These are phyloP conservation scores for Hormaphis cornu DNA, from an alignment of 1,140 invertebrate genomes.

Conservation along the genomic window DNA sequence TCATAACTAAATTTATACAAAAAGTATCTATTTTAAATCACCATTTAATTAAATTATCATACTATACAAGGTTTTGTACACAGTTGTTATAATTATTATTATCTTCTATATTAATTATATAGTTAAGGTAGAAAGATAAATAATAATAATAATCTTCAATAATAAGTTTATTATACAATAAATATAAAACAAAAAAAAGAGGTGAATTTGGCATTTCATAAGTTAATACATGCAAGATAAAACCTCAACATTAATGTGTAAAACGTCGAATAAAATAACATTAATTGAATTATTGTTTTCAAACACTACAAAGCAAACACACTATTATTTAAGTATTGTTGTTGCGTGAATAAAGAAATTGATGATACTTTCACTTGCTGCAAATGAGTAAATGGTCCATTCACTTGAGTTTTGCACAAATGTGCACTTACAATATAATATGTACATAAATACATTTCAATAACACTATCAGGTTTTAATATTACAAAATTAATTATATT, in stretches of 20 bases:
- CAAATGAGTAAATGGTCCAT: conserved; percentile 17
- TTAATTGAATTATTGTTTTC: neutral
- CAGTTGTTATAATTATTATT: conserved; percentile 9
- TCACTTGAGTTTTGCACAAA: conserved; percentile 8
- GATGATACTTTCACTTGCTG: conserved; percentile 27
- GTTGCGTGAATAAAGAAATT: conserved; percentile 17
- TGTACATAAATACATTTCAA: neutral
- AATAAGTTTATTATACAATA: neutral
- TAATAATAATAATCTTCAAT: neutral
- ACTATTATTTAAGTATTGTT: conserved; percentile 5
- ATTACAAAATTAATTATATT: conserved; percentile 2
- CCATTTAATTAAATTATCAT: conserved; percentile 10
- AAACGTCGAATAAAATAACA: conserved; percentile 6
- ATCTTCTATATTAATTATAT: neutral
- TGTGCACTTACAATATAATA: conserved; percentile 2
- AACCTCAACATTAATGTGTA: neutral
- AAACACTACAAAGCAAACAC: neutral
- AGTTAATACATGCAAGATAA: neutral
- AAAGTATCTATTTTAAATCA: conserved; percentile 27
- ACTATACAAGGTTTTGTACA: conserved; percentile 25
- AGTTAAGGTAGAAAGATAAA: neutral
- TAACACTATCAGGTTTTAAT: conserved; percentile 9
- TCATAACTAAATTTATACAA: conserved; percentile 32
- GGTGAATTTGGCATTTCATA: conserved; percentile 25
- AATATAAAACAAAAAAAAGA: neutral